Percentiles rank a stretch among this genome's conserved stretches.
Conservation (phyloP, 1,140 invertebrate genomes). For the Lasioglossum albipes region DNA sequence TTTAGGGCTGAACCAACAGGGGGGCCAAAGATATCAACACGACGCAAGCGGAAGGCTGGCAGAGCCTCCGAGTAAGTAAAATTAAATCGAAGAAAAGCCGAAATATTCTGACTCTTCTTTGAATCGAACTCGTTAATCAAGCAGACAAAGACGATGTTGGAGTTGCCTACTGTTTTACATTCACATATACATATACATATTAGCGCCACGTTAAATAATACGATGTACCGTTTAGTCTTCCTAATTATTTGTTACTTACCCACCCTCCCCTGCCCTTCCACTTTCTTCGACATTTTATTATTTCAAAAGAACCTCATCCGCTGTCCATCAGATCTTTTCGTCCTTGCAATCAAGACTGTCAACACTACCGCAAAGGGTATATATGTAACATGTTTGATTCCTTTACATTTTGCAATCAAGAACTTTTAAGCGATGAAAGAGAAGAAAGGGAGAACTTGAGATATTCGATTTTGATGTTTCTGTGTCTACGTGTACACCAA, state of each 20-base stretch:
- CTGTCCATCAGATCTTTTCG: not conserved
- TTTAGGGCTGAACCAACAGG: conserved; percentile 81
- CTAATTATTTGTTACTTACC: conserved; percentile 45
- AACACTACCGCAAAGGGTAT: too few relatives aligned
- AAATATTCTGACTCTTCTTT: conserved; percentile 67
- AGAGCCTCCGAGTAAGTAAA: conserved; percentile 80
- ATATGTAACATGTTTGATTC: too few relatives aligned
- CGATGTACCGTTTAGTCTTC: conserved; percentile 21
- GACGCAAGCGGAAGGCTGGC: conserved; percentile 80
- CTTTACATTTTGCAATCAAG: too few relatives aligned
- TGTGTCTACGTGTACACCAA: not conserved
- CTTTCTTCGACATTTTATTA: conserved; percentile 19
- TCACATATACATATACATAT: not conserved
- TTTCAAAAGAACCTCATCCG: not conserved
- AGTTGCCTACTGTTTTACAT: conserved; percentile 40
- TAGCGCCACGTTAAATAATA: conserved; percentile 29
- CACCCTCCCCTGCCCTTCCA: conserved; percentile 3
- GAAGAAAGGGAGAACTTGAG: conserved; percentile 9
- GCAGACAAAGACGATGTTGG: conserved; percentile 46
- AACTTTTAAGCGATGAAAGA: not conserved
- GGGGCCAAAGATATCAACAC: conserved; percentile 80
- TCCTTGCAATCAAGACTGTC: too few relatives aligned
- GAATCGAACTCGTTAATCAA: conserved; percentile 62
- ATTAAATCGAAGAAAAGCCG: conserved; percentile 65
- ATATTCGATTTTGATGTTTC: conserved; percentile 13